A percentile compares a stretch with the other conserved stretches of the same genome.
Conservation (phyloP, 2,888 invertebrate species). For the Molanna angustata region DNA sequence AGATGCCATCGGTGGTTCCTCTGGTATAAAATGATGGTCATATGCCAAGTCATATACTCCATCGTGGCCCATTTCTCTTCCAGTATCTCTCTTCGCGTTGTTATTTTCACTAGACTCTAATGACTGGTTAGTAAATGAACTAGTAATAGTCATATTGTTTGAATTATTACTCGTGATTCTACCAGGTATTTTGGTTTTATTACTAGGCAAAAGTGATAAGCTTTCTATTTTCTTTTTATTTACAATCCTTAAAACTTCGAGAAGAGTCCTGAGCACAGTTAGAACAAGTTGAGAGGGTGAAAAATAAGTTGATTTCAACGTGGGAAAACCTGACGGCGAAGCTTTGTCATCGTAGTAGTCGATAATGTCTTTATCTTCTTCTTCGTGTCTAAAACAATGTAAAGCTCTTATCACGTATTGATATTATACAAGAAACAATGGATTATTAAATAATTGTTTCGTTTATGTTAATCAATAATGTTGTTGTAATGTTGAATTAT, state of each 20-base stretch:
- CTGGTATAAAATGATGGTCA: slow-evolving; percentile 38
- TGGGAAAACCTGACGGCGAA: slow-evolving; percentile 12
- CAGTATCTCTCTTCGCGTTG: slow-evolving; percentile 29
- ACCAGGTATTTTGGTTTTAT: background rate
- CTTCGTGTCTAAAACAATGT: slow-evolving; percentile 3
- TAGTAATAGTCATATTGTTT: background rate
- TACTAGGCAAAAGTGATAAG: background rate
- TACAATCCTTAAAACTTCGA: slow-evolving; percentile 49
- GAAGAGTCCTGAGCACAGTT: slow-evolving; percentile 46
- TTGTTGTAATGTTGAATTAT: no score
- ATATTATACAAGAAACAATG: no score
- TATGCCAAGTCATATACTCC: slow-evolving; percentile 44
- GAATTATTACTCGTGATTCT: background rate
- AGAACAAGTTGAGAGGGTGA: slow-evolving; percentile 46
- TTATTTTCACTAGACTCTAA: slow-evolving; percentile 47
- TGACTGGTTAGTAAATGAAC: background rate
- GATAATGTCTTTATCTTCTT: background rate
- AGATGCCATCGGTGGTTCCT: slow-evolving; percentile 27
- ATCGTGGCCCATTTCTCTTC: slow-evolving; percentile 33
- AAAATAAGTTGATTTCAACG: slow-evolving; percentile 15
- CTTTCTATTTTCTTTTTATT: slow-evolving; percentile 8
- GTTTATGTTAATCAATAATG: no score
- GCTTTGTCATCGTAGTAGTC: slow-evolving; percentile 41
- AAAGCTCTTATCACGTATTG: no score
- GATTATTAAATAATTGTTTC: no score